phyloP scores from a whole-genome alignment of 2,797 vertebrate genomes.

The Poeciliopsis paucimaculata region DNA sequence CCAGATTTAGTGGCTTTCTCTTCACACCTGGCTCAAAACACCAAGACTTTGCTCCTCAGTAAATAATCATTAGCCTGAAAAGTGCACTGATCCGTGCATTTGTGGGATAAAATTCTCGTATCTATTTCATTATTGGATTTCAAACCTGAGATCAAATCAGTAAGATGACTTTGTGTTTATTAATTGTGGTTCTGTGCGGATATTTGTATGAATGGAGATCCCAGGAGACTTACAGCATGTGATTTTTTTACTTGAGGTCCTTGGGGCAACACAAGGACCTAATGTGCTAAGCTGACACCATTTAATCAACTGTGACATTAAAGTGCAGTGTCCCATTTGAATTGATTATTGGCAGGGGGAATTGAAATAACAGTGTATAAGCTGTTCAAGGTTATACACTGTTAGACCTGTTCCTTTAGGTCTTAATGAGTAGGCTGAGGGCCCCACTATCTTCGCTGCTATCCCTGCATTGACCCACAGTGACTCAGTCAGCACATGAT shows the following conservation, averaged over 20 bases:
- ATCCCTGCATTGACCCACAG: constrained; percentile 64
- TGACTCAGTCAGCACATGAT: constrained; percentile 71
- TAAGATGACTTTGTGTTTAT: not conserved
- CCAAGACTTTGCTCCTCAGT: not conserved
- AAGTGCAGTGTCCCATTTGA: constrained; percentile 51
- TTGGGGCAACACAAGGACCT: constrained; percentile 35
- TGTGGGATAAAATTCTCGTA: not conserved
- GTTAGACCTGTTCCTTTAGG: constrained; percentile 51
- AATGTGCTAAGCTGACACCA: constrained; percentile 24
- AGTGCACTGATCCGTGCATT: constrained; percentile 7
- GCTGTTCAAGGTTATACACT: constrained; percentile 60
- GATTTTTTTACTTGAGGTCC: constrained; percentile 43
- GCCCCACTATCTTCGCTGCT: constrained; percentile 50
- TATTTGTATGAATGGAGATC: constrained; percentile 47
- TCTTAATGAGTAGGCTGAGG: constrained; percentile 65
- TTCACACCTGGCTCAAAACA: not conserved
- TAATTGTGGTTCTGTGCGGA: constrained; percentile 16
- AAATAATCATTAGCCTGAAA: not conserved
- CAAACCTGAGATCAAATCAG: not conserved
- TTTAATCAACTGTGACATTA: constrained; percentile 63
- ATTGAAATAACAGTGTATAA: constrained; percentile 62
- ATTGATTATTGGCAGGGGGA: constrained; percentile 61
- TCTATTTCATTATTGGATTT: constrained; percentile 15
- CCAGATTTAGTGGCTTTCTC: not conserved
- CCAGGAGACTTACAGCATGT: constrained; percentile 34